phyloP scores from a whole-genome alignment of 2,888 invertebrate species.

The Macrostomum cliftonense region DNA sequence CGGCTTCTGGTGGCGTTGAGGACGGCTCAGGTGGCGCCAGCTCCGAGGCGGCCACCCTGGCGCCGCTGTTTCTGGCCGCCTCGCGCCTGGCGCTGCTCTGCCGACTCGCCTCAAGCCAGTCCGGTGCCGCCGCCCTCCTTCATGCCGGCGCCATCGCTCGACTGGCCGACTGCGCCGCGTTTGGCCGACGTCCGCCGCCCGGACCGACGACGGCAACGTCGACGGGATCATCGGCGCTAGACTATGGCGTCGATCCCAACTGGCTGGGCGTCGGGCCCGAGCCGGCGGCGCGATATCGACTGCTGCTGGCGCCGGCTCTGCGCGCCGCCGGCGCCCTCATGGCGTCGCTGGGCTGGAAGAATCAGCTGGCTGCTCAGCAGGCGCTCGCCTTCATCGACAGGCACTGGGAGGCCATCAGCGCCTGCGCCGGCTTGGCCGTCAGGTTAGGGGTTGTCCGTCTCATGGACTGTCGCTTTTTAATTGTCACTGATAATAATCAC shows the following conservation, averaged over 20 bases:
- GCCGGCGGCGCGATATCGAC: constrained; percentile 50
- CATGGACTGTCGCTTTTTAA: no score
- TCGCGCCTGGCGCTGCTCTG: constrained; percentile 4
- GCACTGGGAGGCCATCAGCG: no score
- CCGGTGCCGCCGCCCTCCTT: constrained; percentile 29
- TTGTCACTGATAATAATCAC: no score
- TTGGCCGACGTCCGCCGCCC: constrained; percentile 15
- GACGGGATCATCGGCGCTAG: neutral
- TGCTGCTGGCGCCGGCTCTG: constrained; percentile 61
- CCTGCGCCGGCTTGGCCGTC: no score
- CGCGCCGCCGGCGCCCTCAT: constrained; percentile 61
- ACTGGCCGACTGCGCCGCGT: constrained; percentile 27
- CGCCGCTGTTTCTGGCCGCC: constrained; percentile 1
- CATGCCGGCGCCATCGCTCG: constrained; percentile 26
- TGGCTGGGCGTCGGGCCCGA: no score
- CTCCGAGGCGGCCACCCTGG: neutral
- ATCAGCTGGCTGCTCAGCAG: constrained; percentile 61
- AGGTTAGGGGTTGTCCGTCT: no score
- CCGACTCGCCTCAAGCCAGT: neutral
- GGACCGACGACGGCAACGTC: neutral
- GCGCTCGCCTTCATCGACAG: constrained; percentile 20
- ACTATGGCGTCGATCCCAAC: no score
- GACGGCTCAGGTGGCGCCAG: neutral
- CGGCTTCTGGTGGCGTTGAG: neutral
- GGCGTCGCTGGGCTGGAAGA: constrained; percentile 61